Evolutionary conservation across 2,113 vertebrate genomes (phyloP).

Genomic region (Chloebia gouldiae): DNA sequence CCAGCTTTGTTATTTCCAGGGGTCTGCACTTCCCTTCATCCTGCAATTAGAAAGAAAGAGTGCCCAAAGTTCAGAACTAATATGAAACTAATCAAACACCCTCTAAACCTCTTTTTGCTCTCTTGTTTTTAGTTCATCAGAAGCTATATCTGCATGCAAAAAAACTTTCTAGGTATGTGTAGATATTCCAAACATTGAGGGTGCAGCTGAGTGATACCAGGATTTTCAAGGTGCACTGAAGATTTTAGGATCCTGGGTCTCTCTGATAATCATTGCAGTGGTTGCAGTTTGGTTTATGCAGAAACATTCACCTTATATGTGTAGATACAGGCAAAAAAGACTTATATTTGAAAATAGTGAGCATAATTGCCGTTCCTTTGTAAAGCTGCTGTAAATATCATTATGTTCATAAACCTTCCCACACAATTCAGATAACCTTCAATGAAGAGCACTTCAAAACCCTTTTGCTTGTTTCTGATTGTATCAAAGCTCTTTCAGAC

Average conservation of each 20-base stretch:
- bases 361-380: neutral
- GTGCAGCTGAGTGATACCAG: neutral
- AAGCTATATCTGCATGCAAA: neutral
- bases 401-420: neutral
- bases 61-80: neutral
- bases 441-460: neutral
- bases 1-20: constrained; percentile 79
- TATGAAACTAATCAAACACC: neutral
- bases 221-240: neutral
- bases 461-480: neutral
- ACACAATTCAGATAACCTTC: neutral
- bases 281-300: neutral
- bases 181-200: neutral
- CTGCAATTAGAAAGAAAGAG: constrained; percentile 62
- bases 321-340: neutral
- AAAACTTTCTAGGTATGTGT: neutral
- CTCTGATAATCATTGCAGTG: neutral
- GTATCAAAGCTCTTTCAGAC: neutral
- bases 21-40: constrained; percentile 85
- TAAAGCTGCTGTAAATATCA: neutral
- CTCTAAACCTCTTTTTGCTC: neutral
- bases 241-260: neutral
- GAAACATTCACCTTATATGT: neutral
- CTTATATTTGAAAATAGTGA: neutral
- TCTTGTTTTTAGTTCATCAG: neutral